Percentiles rank a stretch among this genome's conserved stretches.
Conservation (phyloP, 2,888 invertebrate genomes). For the Exocentrus adspersus region DNA sequence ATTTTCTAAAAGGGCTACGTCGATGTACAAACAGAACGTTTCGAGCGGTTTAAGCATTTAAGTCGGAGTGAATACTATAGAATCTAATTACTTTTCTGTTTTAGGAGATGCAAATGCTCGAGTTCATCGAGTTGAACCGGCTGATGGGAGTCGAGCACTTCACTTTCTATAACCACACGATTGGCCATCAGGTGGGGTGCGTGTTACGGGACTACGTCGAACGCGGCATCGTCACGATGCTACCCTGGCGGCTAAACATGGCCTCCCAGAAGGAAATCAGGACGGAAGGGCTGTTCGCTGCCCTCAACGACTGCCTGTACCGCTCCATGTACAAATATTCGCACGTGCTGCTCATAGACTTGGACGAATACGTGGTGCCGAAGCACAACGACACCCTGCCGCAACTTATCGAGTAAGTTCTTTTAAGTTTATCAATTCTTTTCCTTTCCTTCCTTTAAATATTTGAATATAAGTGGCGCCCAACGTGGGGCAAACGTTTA, state of each 20-base stretch:
- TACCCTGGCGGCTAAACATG: constrained; percentile 88
- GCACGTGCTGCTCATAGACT: constrained; percentile 85
- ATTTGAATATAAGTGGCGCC: no score
- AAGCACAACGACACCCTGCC: constrained; percentile 80
- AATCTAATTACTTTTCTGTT: constrained; percentile 2
- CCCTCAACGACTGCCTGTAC: constrained; percentile 93
- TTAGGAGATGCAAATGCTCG: constrained; percentile 82
- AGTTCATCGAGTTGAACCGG: constrained; percentile 89
- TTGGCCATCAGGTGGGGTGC: constrained; percentile 82
- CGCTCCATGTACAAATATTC: constrained; percentile 86
- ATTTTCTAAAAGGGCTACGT: no score
- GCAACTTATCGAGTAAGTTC: constrained; percentile 73
- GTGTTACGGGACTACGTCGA: constrained; percentile 63
- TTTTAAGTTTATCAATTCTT: no score
- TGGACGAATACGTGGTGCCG: constrained; percentile 90
- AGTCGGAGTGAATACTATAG: no score
- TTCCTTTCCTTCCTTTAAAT: no score
- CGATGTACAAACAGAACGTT: no score
- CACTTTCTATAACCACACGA: constrained; percentile 90
- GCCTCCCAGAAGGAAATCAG: constrained; percentile 90
- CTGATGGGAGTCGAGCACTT: constrained; percentile 87
- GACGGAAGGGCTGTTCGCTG: constrained; percentile 91
- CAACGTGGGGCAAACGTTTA: no score
- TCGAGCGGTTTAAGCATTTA: no score
- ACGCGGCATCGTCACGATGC: constrained; percentile 73